Evolutionary conservation across 92 coral and sea anemone genomes (phyloP), one percentile per base, ranked within the genome.

Genomic region (Epizoanthus illoricatus): DNA sequence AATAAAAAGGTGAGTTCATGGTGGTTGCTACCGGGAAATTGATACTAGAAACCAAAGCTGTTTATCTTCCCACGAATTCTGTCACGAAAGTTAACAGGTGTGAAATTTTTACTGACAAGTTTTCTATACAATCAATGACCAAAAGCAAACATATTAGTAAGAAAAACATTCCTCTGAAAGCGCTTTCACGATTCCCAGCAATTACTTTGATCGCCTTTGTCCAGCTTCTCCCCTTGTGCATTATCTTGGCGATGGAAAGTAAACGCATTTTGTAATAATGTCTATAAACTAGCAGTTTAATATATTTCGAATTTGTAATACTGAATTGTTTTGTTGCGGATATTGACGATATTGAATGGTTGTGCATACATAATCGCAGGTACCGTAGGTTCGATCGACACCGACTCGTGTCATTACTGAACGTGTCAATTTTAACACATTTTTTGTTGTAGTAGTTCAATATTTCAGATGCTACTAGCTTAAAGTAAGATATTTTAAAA

Each of bases 21-120:
- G 56, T 39, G 73, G 73, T 68, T 68, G 73, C 73, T 68, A 68
- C 47, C 42, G 49, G 73, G 73, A 65, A 68, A 68, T 68, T 68
- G 39, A n/a, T 68, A 5, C n/a, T 68, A 13, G 15, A 16, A 52
- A 52, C 56, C 56, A 52, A 52, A 52, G 56, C 20, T 68, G 73
- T 68, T 68, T 68, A 17, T 33, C 52, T 68, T 68, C 73, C 73
- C 73, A 68, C 73, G 73, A 68, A 68, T 15, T 7, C 73, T 68
- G 73, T 68, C 73, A 17, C 49, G 49, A 39, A 67, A 68, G n/a
- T 43, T 39, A 39, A 68, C 73, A 68, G 73, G 49, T 68, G 73
- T 68, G 47, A 8, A 68, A n/a, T 11, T 15, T 17, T 10, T 7
- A 68, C n/a, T 21, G 71, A 66, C 71, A 66, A 66, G 13, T 33